Base-by-base conservation (phyloP, 2,888 invertebrate genomes). In the Caenorhabditis japonica region DNA sequence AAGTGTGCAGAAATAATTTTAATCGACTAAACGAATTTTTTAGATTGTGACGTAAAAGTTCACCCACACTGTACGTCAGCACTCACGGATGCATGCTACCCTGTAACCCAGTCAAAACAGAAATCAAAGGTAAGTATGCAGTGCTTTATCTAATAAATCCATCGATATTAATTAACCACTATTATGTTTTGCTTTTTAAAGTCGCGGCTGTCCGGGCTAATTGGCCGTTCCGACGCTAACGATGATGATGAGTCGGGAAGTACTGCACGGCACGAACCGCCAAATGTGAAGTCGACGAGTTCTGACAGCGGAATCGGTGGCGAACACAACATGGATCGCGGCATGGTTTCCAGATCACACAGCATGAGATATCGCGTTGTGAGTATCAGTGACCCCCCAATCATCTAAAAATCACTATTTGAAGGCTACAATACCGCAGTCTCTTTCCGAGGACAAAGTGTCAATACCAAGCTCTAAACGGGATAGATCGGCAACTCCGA, bases 41-140 rank as follows among this genome's bases (percentile, higher is more conserved):
- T 89, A 93, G 94, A 93, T 89, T 95, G 95, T 90, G 92, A 93
- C 88, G 90, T 94, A 83, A 93, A 93, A 86, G 92, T 94, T 84
- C 95, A 95, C 90, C 92, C 94, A 76, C 89, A 90, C 47, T 95
- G 95, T 90, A 92, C 93, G 47, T 91, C 92, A 81, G 89, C 91
- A 1, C 91, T 95, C 75, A 93, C 93, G 79, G 94, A 94, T 88
- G 91, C 91, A 80, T 95, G 95, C 88, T 92, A 93, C 58, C 84
- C 84, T 10, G 84, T 80, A 4, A 81, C 82, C 7, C 84, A 84
- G 39, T 58, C 73, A 1, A 73, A 72, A 59, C 58, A 56, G 25
- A 75, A 77, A 30, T 59, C 61, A 12, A 74, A 74, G 61, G 72
- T 72, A 52, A 49, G 58, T 44, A 51, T 30, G 33, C 21, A 21